Base-by-base conservation (phyloP, 1,140 invertebrate species). In the Ruditapes philippinarum region DNA sequence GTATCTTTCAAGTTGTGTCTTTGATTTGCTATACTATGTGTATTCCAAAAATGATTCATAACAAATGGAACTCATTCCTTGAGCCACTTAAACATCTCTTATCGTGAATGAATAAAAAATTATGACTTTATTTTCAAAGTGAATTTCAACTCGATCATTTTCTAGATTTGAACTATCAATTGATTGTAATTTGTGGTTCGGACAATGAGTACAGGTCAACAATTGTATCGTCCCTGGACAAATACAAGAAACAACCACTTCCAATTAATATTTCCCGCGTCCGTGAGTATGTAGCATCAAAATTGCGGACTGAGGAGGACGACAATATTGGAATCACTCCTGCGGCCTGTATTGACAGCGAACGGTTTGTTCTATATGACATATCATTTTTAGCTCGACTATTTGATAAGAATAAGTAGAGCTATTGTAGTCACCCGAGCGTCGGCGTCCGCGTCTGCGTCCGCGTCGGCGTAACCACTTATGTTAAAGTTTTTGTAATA, bases 141-240 rank as follows among this genome's bases (percentile, higher is more conserved):
- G 31, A 22, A 60, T 1, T 1, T 60, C 31, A 1, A 60, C 1
- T n/a, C 31, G 1, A 28, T 76, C 60, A 36, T 40, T n/a, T 73
- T 31, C 2, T 51, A 73, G 68, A 54, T 51, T 25, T 40, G 31
- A 36, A 81, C 17, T 89, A 90, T 74, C 62, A 85, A 17, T 70
- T 94, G 22, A 80, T 94, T 49, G 85, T 94, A 0, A 84, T 94
- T 12, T 94, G 94, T 81, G 80, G 90, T 4, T 76, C 76, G 65
- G 92, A 94, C 45, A 92, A 91, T 60, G 92, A 94, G 54, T 91
- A 73, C 36, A 19, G 68, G 45, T 84, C 82, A 19, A 49, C 62
- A 25, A 49, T 84, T n/a, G 60, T 84, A 14, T 84, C 82, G 9
- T 84, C 62, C 3, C 40, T 84, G 45, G 68, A 84, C 28, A 84